A percentile compares a stretch with the other conserved stretches of the same genome.
Conservation (phyloP, 2,797 vertebrate genomes). For the Delichon dasypus region DNA sequence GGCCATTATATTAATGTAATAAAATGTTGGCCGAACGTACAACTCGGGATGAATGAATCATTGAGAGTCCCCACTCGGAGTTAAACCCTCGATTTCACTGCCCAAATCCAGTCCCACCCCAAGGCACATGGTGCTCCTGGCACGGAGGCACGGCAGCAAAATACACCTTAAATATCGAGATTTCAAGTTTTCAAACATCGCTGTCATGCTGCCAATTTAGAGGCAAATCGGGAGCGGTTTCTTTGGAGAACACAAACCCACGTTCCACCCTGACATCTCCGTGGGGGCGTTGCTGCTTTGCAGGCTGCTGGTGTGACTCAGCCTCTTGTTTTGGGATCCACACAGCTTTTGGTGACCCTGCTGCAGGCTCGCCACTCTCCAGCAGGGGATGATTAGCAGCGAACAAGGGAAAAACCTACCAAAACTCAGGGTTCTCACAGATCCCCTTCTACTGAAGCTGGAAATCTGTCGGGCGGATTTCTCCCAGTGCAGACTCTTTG, state of each 20-base stretch:
- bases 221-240: background rate
- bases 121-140: background rate
- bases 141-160: background rate
- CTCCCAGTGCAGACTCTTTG: background rate
- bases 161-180: background rate
- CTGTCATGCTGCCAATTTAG: background rate
- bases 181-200: background rate
- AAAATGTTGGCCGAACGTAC: background rate
- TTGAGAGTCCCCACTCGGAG: fast-evolving
- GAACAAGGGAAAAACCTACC: background rate
- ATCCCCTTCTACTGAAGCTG: background rate
- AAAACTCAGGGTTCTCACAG: background rate
- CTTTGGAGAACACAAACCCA: background rate
- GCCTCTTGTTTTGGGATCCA: background rate
- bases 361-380: background rate
- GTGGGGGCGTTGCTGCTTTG: background rate
- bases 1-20: background rate
- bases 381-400: background rate
- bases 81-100: background rate
- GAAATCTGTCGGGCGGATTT: background rate
- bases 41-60: background rate
- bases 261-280: background rate
- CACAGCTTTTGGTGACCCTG: background rate
- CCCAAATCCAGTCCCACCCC: background rate
- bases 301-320: background rate